A percentile compares a stretch with the other conserved stretches of the same genome.
phyloP scores from a whole-genome alignment of 2,797 vertebrate species.

The Cossypha caffra region DNA sequence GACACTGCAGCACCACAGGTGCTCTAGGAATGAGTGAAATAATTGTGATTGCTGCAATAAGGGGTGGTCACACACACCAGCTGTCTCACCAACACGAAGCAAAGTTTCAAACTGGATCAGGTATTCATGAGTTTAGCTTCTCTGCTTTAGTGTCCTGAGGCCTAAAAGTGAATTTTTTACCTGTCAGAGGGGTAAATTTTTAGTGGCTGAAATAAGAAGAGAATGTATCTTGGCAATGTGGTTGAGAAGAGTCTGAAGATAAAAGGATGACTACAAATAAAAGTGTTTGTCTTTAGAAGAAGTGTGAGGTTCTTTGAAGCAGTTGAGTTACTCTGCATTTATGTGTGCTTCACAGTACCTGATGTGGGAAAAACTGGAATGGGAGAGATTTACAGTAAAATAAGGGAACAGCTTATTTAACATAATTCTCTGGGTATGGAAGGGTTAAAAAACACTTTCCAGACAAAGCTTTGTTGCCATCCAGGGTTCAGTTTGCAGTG shows the following conservation, averaged over 20 bases:
- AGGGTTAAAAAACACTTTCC: background rate
- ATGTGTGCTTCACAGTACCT: background rate
- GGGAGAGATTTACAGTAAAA: background rate
- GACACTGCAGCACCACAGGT: background rate
- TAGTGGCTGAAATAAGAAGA: background rate
- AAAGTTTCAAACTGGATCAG: slow-evolving; percentile 19
- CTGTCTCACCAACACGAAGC: background rate
- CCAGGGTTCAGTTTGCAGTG: background rate
- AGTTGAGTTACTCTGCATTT: background rate
- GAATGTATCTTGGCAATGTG: background rate
- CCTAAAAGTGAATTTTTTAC: background rate
- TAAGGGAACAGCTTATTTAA: background rate
- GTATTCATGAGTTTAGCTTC: background rate
- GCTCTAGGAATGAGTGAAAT: background rate
- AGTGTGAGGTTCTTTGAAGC: background rate
- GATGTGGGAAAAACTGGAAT: background rate
- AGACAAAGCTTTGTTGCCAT: background rate
- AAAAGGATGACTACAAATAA: background rate
- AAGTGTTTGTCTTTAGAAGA: background rate
- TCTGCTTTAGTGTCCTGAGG: background rate
- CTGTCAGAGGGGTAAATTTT: background rate
- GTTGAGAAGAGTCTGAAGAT: background rate
- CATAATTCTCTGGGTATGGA: background rate
- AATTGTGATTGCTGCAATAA: background rate
- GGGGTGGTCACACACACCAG: background rate